phyloP scores from a whole-genome alignment of 2,113 vertebrate species.

The Syngnathus scovelli region DNA sequence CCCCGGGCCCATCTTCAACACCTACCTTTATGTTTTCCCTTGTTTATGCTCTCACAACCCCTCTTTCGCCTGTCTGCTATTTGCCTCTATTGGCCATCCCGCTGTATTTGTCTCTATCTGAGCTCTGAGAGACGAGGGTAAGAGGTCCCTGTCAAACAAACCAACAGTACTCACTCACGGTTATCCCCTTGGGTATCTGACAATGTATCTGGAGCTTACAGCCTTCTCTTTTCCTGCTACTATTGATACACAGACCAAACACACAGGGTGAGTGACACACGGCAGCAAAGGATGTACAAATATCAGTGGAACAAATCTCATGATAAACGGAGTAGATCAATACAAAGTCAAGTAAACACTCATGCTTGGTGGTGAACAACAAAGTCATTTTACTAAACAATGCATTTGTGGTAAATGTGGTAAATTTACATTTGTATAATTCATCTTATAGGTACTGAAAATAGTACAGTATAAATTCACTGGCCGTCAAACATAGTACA shows the following conservation, averaged over 20 bases:
- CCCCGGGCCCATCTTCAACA: constrained; percentile 54
- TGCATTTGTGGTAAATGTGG: neutral
- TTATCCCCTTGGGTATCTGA: constrained; percentile 61
- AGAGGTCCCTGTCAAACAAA: constrained; percentile 72
- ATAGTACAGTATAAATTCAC: neutral
- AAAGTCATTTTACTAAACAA: neutral
- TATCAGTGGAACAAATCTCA: neutral
- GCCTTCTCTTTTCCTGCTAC: constrained; percentile 56
- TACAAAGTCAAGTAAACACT: constrained; percentile 44
- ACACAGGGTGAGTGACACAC: constrained; percentile 19
- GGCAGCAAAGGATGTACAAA: constrained; percentile 39
- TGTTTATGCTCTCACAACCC: constrained; percentile 25
- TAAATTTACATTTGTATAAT: neutral
- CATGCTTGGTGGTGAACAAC: constrained; percentile 2
- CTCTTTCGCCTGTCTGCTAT: constrained; percentile 52
- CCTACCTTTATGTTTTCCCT: constrained; percentile 54
- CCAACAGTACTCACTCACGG: constrained; percentile 68
- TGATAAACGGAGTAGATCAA: constrained; percentile 14
- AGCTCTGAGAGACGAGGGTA: constrained; percentile 67
- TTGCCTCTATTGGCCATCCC: constrained; percentile 56
- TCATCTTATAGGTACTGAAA: neutral
- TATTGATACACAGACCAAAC: constrained; percentile 24
- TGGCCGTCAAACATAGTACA: neutral
- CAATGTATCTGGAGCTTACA: constrained; percentile 59
- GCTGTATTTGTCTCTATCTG: constrained; percentile 63